phyloP scores from a whole-genome alignment of 2,888 invertebrate genomes.

The Monopis laevigella region DNA sequence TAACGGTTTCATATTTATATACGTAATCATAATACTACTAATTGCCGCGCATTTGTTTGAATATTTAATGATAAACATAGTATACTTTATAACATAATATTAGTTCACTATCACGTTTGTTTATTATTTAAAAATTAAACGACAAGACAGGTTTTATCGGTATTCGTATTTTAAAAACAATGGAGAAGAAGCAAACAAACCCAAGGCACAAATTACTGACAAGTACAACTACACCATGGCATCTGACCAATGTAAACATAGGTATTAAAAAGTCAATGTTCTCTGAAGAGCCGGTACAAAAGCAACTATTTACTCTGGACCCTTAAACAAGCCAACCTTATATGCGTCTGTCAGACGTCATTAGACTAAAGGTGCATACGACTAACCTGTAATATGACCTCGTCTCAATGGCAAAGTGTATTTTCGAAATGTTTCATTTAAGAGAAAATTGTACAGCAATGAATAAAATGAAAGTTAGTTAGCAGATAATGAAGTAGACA shows the following conservation, averaged over 20 bases:
- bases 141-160: background rate
- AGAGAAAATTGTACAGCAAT: too few species aligned
- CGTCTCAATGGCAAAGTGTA: too few species aligned
- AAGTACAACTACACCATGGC: slow-evolving; percentile 1
- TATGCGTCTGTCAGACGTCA: slow-evolving; percentile 11
- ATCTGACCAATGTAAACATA: slow-evolving; percentile 1
- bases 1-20: slow-evolving; percentile 6
- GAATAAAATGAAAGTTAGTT: slow-evolving; percentile 1
- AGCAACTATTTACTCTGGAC: slow-evolving; percentile 10
- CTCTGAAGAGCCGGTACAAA: slow-evolving; percentile 9
- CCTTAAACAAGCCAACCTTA: slow-evolving; percentile 8
- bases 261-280: slow-evolving; percentile 6
- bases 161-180: slow-evolving; percentile 2
- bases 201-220: slow-evolving; percentile 5
- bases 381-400: slow-evolving; percentile 4
- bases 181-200: slow-evolving; percentile 4
- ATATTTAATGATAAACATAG: slow-evolving; percentile 8
- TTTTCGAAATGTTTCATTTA: too few species aligned
- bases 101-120: slow-evolving; percentile 4
- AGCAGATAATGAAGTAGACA: background rate
- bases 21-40: slow-evolving; percentile 7
- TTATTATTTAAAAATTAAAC: slow-evolving; percentile 1
- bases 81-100: too few species aligned
- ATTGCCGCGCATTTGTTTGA: slow-evolving; percentile 5
- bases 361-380: slow-evolving; percentile 7